These are phyloP conservation scores for Cydia pomonella DNA, from an alignment of 1,140 invertebrate species.

Conservation along the genomic window DNA sequence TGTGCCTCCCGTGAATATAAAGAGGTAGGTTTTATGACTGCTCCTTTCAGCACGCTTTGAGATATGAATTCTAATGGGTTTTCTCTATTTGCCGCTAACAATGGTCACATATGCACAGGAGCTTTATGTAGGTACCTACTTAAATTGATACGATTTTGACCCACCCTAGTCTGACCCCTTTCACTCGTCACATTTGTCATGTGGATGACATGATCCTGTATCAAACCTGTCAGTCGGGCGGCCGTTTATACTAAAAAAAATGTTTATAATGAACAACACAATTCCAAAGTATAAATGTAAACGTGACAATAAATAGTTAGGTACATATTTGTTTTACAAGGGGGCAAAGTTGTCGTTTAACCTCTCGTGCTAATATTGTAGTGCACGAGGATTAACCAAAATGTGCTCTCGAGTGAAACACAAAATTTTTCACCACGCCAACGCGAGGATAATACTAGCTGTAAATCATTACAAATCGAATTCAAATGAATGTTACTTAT, in stretches of 20 bases:
- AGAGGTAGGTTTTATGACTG: constrained; percentile 4
- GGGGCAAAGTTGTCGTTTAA: no score
- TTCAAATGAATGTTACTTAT: no score
- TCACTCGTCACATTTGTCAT: constrained; percentile 17
- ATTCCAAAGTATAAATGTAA: not conserved
- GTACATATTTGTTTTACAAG: no score
- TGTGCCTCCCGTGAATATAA: constrained; percentile 16
- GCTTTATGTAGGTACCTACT: not conserved
- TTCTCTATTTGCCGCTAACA: constrained; percentile 4
- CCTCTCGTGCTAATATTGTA: no score
- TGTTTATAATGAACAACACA: not conserved
- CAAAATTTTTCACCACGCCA: no score
- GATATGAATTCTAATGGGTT: constrained; percentile 21
- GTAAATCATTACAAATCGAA: no score
- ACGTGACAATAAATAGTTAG: not conserved
- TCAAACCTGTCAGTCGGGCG: not conserved
- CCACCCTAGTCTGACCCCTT: not conserved
- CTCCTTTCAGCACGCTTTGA: constrained; percentile 15
- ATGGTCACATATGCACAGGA: not conserved
- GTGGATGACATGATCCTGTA: not conserved
- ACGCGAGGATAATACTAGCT: no score
- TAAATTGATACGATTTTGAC: not conserved
- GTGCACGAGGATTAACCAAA: no score
- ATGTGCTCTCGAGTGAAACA: no score
- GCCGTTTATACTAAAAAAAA: not conserved